phyloP scores from a whole-genome alignment of 2,113 vertebrate genomes.

The Carettochelys insculpta region DNA sequence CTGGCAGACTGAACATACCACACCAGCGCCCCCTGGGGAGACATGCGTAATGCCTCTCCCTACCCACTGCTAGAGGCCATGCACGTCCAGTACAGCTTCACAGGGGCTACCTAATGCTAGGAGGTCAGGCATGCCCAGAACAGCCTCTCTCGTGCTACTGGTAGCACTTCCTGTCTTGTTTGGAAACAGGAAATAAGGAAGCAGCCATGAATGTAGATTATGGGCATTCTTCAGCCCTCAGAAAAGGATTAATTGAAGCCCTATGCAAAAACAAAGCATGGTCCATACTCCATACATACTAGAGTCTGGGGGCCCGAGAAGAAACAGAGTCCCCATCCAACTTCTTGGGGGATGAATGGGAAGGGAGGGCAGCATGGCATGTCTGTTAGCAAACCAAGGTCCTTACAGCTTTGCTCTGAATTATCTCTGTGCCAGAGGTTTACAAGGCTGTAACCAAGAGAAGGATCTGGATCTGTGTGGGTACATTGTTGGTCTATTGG shows the following conservation, averaged over 20 bases:
- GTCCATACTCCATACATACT: neutral
- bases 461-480: neutral
- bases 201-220: neutral
- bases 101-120: neutral
- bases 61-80: too few relatives aligned
- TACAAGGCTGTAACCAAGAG: neutral
- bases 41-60: too few relatives aligned
- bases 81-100: neutral
- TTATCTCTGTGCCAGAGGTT: neutral
- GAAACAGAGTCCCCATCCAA: neutral
- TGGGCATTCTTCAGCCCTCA: neutral
- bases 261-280: neutral
- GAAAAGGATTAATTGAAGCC: neutral
- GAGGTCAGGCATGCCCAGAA: accelerated
- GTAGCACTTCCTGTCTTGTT: neutral
- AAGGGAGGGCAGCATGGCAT: neutral
- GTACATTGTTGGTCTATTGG: neutral
- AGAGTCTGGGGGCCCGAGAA: neutral
- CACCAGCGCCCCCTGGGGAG: too few relatives aligned
- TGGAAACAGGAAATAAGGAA: neutral
- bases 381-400: neutral
- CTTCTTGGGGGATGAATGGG: neutral
- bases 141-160: neutral
- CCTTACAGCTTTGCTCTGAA: neutral
- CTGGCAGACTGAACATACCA: too few relatives aligned